Evolutionary conservation across 2,888 invertebrate genomes (phyloP).

Genomic region (Plebejus anna): DNA sequence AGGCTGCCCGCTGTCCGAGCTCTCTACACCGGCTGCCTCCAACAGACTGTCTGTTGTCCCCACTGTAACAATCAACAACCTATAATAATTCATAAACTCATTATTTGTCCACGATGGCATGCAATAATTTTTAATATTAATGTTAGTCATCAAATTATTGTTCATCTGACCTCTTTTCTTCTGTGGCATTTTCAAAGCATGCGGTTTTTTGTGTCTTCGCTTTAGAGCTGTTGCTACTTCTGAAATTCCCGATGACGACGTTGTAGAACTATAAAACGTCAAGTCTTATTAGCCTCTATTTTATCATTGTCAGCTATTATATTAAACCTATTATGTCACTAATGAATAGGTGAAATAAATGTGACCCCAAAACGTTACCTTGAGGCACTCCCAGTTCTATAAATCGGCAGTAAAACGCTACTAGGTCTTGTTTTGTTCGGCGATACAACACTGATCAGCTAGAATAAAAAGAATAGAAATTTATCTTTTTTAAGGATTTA

Average conservation of each 20-base stretch:
- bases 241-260: constrained; percentile 68
- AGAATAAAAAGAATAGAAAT: constrained; percentile 32
- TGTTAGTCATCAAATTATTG: too few relatives aligned
- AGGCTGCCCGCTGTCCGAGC: constrained; percentile 66
- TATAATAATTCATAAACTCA: too few relatives aligned
- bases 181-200: constrained; percentile 67
- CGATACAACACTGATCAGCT: constrained; percentile 73
- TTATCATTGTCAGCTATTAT: too few relatives aligned
- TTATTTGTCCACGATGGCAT: too few relatives aligned
- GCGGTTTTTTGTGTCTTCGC: constrained; percentile 66
- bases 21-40: constrained; percentile 68
- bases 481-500: background rate
- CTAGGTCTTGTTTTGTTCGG: constrained; percentile 71
- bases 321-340: background rate
- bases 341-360: background rate
- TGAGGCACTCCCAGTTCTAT: constrained; percentile 69
- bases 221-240: constrained; percentile 67
- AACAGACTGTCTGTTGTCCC: constrained; percentile 71
- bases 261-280: constrained; percentile 54
- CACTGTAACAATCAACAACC: constrained; percentile 45
- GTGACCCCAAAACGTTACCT: constrained; percentile 58
- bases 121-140: too few relatives aligned
- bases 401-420: constrained; percentile 64
- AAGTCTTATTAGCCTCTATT: background rate
- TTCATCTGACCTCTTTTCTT: constrained; percentile 60